Conservation (phyloP, 1,140 invertebrate species). For the Meteorus sp. region DNA sequence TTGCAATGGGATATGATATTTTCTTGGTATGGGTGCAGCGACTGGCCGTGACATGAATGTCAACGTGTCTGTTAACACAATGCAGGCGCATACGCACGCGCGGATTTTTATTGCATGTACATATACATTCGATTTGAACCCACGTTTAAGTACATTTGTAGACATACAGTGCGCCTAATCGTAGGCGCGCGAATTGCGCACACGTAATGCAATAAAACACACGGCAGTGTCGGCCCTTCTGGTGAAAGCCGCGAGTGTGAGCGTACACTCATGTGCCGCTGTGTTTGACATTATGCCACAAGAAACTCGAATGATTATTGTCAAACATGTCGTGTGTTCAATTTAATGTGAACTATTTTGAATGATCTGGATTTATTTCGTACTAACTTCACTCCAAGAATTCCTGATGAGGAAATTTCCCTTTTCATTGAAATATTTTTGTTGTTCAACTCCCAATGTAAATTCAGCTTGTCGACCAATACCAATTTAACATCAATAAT, state of each 20-base stretch:
- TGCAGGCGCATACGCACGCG: slow-evolving; percentile 28
- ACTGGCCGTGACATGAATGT: slow-evolving; percentile 56
- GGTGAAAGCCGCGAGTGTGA: slow-evolving; percentile 43
- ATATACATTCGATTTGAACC: too few relatives aligned
- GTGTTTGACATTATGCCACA: slow-evolving; percentile 39
- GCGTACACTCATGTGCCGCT: slow-evolving; percentile 19
- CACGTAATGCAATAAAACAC: slow-evolving; percentile 44
- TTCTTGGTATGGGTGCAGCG: slow-evolving; percentile 44
- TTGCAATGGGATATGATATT: slow-evolving; percentile 24
- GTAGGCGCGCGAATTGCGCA: slow-evolving; percentile 37
- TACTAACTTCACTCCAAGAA: too few relatives aligned
- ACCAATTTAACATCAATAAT: too few relatives aligned
- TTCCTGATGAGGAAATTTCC: too few relatives aligned
- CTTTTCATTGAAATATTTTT: too few relatives aligned
- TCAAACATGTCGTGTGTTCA: slow-evolving; percentile 24
- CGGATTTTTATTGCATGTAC: too few relatives aligned
- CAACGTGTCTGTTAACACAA: slow-evolving; percentile 43
- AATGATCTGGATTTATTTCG: too few relatives aligned
- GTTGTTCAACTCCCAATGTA: too few relatives aligned
- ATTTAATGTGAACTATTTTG: too few relatives aligned
- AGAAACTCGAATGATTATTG: slow-evolving; percentile 36
- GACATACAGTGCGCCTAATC: slow-evolving; percentile 40
- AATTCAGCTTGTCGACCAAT: too few relatives aligned
- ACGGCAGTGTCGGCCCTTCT: too few relatives aligned
- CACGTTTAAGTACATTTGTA: too few relatives aligned